phyloP scores from a whole-genome alignment of 2,797 vertebrate species.

The Oceanodroma leucorhoa region DNA sequence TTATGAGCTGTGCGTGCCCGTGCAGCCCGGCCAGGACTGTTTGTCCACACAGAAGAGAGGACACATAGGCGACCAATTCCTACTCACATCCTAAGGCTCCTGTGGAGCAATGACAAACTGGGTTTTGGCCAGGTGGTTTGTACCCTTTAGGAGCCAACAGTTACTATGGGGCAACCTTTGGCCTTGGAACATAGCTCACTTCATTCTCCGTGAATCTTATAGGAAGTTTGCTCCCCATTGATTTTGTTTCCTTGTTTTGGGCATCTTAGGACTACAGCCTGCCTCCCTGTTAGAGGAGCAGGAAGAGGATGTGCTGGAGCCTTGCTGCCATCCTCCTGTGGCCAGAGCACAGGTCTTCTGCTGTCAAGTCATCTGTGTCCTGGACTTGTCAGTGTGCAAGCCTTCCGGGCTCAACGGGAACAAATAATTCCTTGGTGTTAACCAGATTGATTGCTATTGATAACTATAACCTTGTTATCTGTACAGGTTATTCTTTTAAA shows the following conservation, averaged over 20 bases:
- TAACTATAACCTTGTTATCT: background rate
- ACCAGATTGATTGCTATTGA: accelerated
- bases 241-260: background rate
- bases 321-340: background rate
- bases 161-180: background rate
- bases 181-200: background rate
- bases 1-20: accelerated
- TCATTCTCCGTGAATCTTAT: background rate
- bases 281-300: background rate
- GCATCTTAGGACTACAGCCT: background rate
- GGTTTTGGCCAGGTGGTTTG: background rate
- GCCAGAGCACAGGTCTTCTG: background rate
- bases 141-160: background rate
- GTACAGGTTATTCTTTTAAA: background rate
- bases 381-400: background rate
- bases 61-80: accelerated
- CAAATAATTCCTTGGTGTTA: background rate
- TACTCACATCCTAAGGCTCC: background rate
- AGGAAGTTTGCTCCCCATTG: background rate
- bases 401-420: background rate
- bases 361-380: background rate
- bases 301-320: background rate
- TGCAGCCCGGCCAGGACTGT: background rate
- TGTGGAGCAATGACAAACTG: background rate
- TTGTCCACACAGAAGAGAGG: background rate